Evolutionary conservation across 2,888 invertebrate species (phyloP).

Genomic region (Timema cristinae): DNA sequence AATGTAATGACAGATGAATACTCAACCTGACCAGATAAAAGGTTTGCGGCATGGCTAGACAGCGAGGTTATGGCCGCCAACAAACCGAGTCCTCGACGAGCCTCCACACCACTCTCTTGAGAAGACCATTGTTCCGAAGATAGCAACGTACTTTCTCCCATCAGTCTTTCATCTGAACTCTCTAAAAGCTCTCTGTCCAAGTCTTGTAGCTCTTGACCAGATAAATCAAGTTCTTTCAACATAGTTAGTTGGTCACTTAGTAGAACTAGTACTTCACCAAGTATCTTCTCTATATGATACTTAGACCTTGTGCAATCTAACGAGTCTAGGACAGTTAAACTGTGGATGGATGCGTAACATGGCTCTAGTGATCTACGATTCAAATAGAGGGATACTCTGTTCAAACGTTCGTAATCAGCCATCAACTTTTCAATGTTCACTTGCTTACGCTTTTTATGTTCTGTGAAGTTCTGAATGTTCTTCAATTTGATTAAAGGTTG

Average conservation of each 20-base stretch:
- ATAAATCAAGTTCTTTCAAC: not conserved
- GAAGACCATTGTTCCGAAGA: not conserved
- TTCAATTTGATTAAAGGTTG: not conserved
- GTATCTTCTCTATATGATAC: slow-evolving; percentile 2
- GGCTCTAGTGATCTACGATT: not conserved
- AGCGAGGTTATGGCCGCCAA: not conserved
- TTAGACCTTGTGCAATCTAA: not conserved
- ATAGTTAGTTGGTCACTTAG: slow-evolving; percentile 6
- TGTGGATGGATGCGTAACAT: slow-evolving; percentile 10
- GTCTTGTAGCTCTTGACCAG: not conserved
- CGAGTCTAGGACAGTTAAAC: not conserved
- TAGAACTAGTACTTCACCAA: not conserved
- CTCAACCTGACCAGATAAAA: not conserved
- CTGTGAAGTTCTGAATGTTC: slow-evolving; percentile 6
- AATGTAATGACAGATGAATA: not conserved
- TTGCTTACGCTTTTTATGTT: slow-evolving; percentile 10
- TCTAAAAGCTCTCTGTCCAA: slow-evolving; percentile 7
- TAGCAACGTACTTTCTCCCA: not conserved
- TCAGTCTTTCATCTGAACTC: not conserved
- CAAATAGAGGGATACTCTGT: slow-evolving; percentile 2
- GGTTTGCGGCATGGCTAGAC: not conserved
- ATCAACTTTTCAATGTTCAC: slow-evolving; percentile 4
- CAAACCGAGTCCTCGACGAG: not conserved
- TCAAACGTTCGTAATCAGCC: slow-evolving; percentile 10
- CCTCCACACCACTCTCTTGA: not conserved